Evolutionary conservation across 1,140 invertebrate species (phyloP), one percentile per base, ranked within the genome.

Genomic region (Trichonephila clavipes): DNA sequence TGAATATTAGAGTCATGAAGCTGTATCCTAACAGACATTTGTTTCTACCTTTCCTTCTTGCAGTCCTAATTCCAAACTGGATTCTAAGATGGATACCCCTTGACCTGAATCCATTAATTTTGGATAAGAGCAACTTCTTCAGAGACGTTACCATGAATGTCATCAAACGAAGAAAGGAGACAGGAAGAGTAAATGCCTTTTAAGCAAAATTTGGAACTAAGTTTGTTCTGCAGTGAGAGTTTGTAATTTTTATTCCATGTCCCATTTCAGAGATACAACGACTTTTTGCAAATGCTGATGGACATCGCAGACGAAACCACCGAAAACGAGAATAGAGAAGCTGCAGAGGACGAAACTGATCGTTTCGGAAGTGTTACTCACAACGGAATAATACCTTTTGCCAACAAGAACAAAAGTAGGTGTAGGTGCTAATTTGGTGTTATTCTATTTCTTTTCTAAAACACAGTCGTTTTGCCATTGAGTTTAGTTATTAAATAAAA

Each of bases 261-360:
- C 44, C 8, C 44, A 51, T 85, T 85, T 21, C 19, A 72, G 66
- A 61, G 44, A 19, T 69, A 85, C 19, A 62, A 89, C 1, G 94
- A 94, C 64, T 86, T 93, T 81, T 18, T 94, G 10, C 89, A 94
- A 69, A 7, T 94, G 8, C 28, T 94, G 24, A 81, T 91, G 34
- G 94, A 94, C 51, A 69, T 61, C 16, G 69, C 87, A 0, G 85
- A 85, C 0, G 59, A 82, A 34, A 64, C 82, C 34, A 87, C 16
- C 14, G n/a, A 18, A 19, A 40, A 5, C 16, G 87, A 90, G 28
- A 89, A 72, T 89, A 4, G 1, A n/a, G 86, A 88, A 34, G 1
- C 1, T 5, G 34, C 2, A 2, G 86, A 88, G 34, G 86, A 88
- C 10, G 86, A 88, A 66, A 58, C 19, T 1, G 86, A 88, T 12